Base-by-base conservation (phyloP, 1,140 invertebrate species). In the Caenorhabditis tropicalis region DNA sequence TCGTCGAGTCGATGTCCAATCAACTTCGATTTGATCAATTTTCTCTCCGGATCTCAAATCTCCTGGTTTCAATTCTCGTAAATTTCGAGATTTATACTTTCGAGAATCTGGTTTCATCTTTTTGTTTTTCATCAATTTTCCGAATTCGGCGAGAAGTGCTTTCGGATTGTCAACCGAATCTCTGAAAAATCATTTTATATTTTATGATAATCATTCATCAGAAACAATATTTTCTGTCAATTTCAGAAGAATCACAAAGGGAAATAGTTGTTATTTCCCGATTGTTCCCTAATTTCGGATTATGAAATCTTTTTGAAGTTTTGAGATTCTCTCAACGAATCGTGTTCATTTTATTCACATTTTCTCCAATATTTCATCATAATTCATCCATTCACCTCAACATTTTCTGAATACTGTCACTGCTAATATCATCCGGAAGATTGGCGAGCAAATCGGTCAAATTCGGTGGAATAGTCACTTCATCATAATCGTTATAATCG, bases 381-480 rank as follows among this genome's bases (percentile, higher is more conserved):
- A 81, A 58, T 36, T 31, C 27, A n/a, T 2, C 33, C 15, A 2
- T 5, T 48, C 31, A 83, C 82, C 82, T 74, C 56, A 85, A 88
- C 89, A 90, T 90, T 60, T 86, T 86, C 83, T 90, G 88, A 27
- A 90, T 51, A 53, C 81, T 87, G 39, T 90, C 87, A 12, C 87
- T 87, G 85, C 85, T 88, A 27, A 90, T 86, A 36, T 90, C 89
- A 60, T 90, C 87, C 9, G 89, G 90, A 7, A 90, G 84, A 80
- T 91, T 88, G 29, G 89, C 90, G 33, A 90, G 84, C 33, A 90
- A 79, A 83, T 90, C 90, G 1, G 90, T 89, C 12, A 90, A 79
- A 80, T 88, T 88, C 16, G 89, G 89, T 16, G 89, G 89, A 65
- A 90, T 88, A 5, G 88, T 90, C 27, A 91, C 89, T 70, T 91